These are phyloP conservation scores for Callyntrura sp. DNA, from an alignment of 2,888 invertebrate species.

Conservation along the genomic window DNA sequence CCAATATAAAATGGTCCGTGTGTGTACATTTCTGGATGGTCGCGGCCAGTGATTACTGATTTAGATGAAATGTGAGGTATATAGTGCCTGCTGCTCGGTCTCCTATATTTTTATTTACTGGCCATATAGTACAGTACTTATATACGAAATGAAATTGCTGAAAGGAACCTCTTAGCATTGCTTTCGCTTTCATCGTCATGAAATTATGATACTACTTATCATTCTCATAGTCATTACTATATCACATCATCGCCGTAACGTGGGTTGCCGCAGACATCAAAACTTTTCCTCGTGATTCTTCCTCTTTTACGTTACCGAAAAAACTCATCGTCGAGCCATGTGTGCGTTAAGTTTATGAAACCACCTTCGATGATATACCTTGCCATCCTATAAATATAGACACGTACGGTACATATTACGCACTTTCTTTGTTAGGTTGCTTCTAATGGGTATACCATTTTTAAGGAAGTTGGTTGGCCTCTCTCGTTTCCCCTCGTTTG, in stretches of 20 bases:
- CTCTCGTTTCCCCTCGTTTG: constrained; percentile 15
- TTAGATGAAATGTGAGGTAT: neutral
- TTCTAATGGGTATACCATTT: constrained; percentile 12
- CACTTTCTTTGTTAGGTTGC: constrained; percentile 49
- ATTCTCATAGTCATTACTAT: constrained; percentile 58
- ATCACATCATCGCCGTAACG: constrained; percentile 59
- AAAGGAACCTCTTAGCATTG: constrained; percentile 50
- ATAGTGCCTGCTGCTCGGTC: neutral
- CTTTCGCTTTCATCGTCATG: constrained; percentile 69
- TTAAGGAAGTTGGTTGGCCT: constrained; percentile 72
- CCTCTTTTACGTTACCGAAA: constrained; percentile 57
- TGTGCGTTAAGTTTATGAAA: neutral
- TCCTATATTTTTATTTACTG: constrained; percentile 4
- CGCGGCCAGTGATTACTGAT: neutral
- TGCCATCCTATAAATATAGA: neutral
- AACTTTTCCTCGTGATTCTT: constrained; percentile 32
- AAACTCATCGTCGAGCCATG: constrained; percentile 19
- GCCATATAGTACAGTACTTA: constrained; percentile 19
- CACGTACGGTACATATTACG: constrained; percentile 20
- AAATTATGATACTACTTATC: constrained; percentile 44
- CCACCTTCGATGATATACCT: neutral
- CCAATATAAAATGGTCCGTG: neutral
- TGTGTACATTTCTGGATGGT: neutral
- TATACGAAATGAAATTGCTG: constrained; percentile 22
- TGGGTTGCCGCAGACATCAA: constrained; percentile 62